Base-by-base conservation (phyloP, 2,888 invertebrate genomes). In the Rotaria socialis region DNA sequence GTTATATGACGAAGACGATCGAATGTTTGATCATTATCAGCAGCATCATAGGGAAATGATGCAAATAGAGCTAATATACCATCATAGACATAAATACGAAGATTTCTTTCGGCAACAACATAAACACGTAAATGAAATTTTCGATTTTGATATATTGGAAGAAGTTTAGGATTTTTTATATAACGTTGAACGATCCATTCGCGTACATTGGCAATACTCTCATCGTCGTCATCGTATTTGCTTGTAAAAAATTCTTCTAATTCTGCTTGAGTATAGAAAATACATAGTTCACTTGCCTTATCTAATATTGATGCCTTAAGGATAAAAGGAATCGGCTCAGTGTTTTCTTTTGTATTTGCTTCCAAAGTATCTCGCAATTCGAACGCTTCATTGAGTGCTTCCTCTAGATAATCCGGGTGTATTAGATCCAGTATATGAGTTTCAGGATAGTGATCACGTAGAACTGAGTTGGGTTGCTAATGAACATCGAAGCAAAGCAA, bases 41-140 rank as follows among this genome's bases (percentile, higher is more conserved):
- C 60, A 50, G 10, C 50, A 50, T 50, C 14, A 56, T 86, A 52
- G 1, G 80, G n/a, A 41, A 84, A 67, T n/a, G 86, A 84, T 24
- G 80, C 80, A 84, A 86, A 86, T 52, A 86, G 74, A 43, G 86
- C 86, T 84, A 86, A 60, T 35, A 86, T 84, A 50, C 84, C 86
- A 67, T 67, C 52, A 55, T 86, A 86, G 11, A 86, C 84, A 84
- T 84, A 84, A 24, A 86, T 41, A 35, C 84, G 84, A 41, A 86
- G 60, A 67, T 86, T 86, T 22, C 43, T 84, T 7, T 84, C 86
- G 55, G 84, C 86, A 22, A 87, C 16, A 55, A 86, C 55, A 74
- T 87, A 87, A 16, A 87, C 87, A 55, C 87, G 74, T 47, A 87
- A 50, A 84, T 87, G 86, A 86, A 87, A 87, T 86, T 87, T 87